Conservation (phyloP, 2,797 vertebrate species). For the Gymnothorax reevesii region DNA sequence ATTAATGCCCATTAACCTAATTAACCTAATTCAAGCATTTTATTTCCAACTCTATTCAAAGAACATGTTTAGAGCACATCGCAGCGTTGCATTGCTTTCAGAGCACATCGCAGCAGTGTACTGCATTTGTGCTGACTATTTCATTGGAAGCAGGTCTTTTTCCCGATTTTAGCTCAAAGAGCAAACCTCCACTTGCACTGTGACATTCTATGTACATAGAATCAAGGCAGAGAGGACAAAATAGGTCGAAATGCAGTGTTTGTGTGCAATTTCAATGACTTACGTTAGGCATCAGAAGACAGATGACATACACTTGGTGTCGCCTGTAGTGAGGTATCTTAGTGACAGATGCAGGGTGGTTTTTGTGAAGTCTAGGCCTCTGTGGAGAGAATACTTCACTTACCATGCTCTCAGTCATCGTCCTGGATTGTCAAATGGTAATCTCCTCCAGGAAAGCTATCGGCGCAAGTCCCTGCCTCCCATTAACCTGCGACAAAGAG, state of each 20-base stretch:
- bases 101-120: background rate
- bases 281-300: background rate
- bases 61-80: background rate
- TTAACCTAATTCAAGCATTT: background rate
- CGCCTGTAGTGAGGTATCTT: background rate
- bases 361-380: background rate
- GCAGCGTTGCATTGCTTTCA: background rate
- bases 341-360: background rate
- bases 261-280: background rate
- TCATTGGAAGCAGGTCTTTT: background rate
- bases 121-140: background rate
- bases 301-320: background rate
- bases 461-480: conserved; percentile 36
- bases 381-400: background rate
- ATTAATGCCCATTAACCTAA: no score
- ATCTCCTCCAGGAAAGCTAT: conserved; percentile 37
- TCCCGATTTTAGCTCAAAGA: background rate
- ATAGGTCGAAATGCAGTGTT: background rate
- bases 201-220: background rate
- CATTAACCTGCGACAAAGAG: conserved; percentile 40
- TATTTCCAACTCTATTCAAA: background rate
- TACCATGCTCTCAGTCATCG: conserved; percentile 19
- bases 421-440: conserved; percentile 26
- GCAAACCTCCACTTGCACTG: background rate
- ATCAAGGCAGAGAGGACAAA: background rate